Percentiles rank a stretch among this genome's conserved stretches.
Conservation (phyloP, 2,888 invertebrate genomes). For the Aporophyla nigra region DNA sequence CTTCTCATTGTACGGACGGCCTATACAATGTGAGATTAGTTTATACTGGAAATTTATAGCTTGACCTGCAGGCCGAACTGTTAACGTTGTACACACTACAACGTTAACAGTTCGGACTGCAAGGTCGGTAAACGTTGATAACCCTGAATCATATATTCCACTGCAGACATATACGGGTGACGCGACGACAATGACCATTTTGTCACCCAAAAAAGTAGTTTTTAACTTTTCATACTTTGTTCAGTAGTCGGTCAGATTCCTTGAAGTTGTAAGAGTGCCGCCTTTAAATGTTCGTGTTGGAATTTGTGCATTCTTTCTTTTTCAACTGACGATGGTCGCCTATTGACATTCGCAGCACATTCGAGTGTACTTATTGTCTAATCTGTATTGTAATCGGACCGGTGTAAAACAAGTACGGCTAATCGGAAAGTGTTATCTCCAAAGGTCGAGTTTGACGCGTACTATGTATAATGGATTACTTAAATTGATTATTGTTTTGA, state of each 20-base stretch:
- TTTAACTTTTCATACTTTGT: conserved; percentile 6
- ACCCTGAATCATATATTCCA: conserved; percentile 65
- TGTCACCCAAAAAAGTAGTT: conserved; percentile 35
- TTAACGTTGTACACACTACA: no score
- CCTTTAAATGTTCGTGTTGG: conserved; percentile 5
- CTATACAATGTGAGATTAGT: no score
- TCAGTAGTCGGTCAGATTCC: conserved; percentile 1
- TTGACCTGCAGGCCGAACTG: no score
- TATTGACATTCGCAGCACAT: conserved; percentile 5
- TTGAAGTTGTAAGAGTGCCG: conserved; percentile 16
- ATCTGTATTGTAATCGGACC: conserved; percentile 16
- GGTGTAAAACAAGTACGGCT: conserved; percentile 14
- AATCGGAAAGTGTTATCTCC: conserved; percentile 24
- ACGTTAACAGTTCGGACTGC: conserved; percentile 55
- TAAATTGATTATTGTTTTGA: conserved; percentile 24
- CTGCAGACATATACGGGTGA: conserved; percentile 42
- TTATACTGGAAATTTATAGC: no score
- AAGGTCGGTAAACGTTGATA: conserved; percentile 66
- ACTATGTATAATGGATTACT: conserved; percentile 3
- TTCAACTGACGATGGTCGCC: neutral
- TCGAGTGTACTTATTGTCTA: neutral
- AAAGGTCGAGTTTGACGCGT: conserved; percentile 32
- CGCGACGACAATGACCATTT: conserved; percentile 46
- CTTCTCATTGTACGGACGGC: no score
- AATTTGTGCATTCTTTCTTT: conserved; percentile 13